These are phyloP conservation scores for Actenoides lindsayi DNA, from an alignment of 2,113 vertebrate genomes.

Conservation along the genomic window DNA sequence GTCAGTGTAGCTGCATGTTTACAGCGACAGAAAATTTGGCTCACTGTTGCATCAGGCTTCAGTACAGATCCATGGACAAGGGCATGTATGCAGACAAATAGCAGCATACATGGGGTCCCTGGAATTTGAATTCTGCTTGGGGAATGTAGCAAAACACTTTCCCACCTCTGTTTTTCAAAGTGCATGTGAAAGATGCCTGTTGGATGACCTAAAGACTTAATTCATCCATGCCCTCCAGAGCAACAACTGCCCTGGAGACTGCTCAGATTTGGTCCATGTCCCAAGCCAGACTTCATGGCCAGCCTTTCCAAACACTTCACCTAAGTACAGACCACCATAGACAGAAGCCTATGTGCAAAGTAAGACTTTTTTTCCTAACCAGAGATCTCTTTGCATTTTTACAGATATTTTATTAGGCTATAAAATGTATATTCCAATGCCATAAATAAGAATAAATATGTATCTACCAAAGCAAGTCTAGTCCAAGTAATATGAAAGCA, in stretches of 20 bases:
- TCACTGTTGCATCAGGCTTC: background rate
- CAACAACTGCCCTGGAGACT: background rate
- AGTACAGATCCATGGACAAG: background rate
- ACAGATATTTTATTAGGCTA: background rate
- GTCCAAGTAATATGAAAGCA: background rate
- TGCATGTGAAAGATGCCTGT: background rate
- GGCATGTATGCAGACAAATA: background rate
- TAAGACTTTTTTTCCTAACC: background rate
- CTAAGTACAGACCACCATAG: background rate
- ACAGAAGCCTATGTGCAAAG: background rate
- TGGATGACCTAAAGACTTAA: background rate
- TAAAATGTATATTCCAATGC: background rate
- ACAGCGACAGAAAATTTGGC: background rate
- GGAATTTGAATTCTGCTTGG: background rate
- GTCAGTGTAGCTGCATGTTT: constrained; percentile 10
- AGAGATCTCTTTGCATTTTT: background rate
- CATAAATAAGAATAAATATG: background rate
- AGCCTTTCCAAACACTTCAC: background rate
- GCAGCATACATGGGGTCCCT: background rate
- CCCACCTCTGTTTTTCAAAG: background rate
- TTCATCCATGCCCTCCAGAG: background rate
- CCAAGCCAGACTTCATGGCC: background rate
- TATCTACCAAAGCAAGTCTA: background rate
- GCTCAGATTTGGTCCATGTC: background rate
- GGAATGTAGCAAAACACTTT: background rate